Evolutionary conservation across 2,888 invertebrate genomes (phyloP).

Genomic region (Xylota sylvarum): DNA sequence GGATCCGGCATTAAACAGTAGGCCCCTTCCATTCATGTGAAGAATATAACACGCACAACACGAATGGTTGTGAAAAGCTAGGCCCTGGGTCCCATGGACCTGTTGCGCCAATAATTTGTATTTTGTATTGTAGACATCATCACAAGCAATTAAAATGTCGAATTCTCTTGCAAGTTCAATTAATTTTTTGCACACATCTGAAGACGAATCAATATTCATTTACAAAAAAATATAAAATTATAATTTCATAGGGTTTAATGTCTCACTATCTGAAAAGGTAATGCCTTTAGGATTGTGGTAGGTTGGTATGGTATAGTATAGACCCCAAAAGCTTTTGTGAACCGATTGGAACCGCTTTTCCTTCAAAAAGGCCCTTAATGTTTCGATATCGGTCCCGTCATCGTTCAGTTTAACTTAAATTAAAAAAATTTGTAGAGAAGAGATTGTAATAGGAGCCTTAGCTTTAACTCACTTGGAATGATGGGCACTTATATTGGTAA

Average conservation of each 20-base stretch:
- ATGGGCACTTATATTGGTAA: constrained; percentile 88
- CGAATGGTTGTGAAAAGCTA: too few relatives aligned
- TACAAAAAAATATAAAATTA: constrained; percentile 17
- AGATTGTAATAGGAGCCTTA: too few relatives aligned
- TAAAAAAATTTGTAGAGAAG: neutral
- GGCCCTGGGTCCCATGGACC: too few relatives aligned
- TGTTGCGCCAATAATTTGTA: too few relatives aligned
- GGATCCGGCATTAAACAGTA: too few relatives aligned
- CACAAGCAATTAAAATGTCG: constrained; percentile 86
- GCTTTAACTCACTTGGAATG: constrained; percentile 83
- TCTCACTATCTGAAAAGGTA: constrained; percentile 84
- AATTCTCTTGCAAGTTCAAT: constrained; percentile 85
- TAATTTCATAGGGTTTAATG: constrained; percentile 4
- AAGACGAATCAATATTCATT: constrained; percentile 2
- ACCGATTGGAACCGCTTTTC: constrained; percentile 81
- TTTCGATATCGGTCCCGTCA: constrained; percentile 85
- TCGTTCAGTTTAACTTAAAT: constrained; percentile 86
- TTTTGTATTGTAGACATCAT: constrained; percentile 89
- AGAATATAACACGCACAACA: too few relatives aligned
- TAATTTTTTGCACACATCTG: constrained; percentile 84
- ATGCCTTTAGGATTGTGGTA: constrained; percentile 88
- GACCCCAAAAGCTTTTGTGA: constrained; percentile 86
- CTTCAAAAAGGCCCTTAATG: constrained; percentile 84
- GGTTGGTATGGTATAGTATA: constrained; percentile 87
- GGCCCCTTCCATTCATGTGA: too few relatives aligned